Percentiles rank a stretch among this genome's conserved stretches.
These are phyloP conservation scores for Heliconius hortense DNA, from an alignment of 2,888 invertebrate species.

Conservation along the genomic window DNA sequence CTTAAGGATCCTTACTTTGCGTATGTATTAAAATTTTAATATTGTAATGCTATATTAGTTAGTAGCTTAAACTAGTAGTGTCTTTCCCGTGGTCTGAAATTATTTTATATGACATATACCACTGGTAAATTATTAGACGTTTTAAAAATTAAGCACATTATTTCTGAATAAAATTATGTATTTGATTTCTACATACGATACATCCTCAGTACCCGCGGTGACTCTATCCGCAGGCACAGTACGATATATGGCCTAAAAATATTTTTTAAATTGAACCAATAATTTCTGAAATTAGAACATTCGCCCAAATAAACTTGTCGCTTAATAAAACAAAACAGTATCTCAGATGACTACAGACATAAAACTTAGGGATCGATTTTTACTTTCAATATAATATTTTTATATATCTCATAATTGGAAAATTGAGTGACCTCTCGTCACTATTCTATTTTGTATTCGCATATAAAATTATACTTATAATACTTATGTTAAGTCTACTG, in stretches of 20 bases:
- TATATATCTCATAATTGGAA: background rate
- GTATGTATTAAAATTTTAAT: constrained; percentile 50
- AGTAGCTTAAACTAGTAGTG: background rate
- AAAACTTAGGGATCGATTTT: background rate
- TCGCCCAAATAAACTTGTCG: background rate
- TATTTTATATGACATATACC: too few species aligned
- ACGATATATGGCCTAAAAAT: background rate
- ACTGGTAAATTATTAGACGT: too few species aligned
- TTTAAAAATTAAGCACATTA: too few species aligned
- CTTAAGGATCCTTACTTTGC: constrained; percentile 59
- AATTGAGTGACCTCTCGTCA: background rate
- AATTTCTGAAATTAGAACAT: background rate
- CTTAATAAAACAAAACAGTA: background rate
- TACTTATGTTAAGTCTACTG: too few species aligned
- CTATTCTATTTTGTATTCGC: background rate
- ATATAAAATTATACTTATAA: background rate
- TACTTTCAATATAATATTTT: too few species aligned
- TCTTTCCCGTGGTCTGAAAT: too few species aligned
- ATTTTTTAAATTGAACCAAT: background rate
- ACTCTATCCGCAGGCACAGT: too few species aligned
- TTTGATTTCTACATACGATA: too few species aligned
- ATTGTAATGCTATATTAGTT: background rate
- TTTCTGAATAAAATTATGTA: too few species aligned
- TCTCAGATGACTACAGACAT: too few species aligned
- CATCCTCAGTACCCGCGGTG: too few species aligned